These are phyloP conservation scores for Terrapene triunguis DNA, from an alignment of 2,113 vertebrate species.

Conservation along the genomic window DNA sequence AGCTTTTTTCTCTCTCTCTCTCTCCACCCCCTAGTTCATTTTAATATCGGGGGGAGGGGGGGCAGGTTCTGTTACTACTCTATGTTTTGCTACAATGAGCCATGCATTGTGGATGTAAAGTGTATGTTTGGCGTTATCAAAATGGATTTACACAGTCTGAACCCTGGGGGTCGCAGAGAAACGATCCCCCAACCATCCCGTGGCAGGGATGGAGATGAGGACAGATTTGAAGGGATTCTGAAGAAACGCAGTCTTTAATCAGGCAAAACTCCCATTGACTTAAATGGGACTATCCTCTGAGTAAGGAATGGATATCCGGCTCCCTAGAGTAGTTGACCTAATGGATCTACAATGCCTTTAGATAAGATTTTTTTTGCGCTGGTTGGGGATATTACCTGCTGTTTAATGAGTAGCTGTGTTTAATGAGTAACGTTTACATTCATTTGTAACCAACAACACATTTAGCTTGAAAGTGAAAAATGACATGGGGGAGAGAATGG, in stretches of 20 bases:
- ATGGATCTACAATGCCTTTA: accelerated
- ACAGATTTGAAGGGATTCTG: neutral
- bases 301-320: accelerated
- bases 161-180: neutral
- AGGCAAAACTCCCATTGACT: accelerated
- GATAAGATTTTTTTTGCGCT: accelerated
- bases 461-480: accelerated
- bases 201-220: accelerated
- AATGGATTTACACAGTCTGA: neutral
- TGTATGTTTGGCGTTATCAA: neutral
- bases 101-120: neutral
- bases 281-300: accelerated
- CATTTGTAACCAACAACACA: accelerated
- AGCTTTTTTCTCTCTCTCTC: neutral
- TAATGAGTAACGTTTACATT: accelerated
- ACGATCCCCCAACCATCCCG: neutral
- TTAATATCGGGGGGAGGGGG: too few species aligned
- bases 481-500: accelerated
- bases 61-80: too few species aligned
- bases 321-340: accelerated
- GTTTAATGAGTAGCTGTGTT: accelerated
- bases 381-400: accelerated
- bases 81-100: too few species aligned
- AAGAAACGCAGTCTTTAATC: accelerated
- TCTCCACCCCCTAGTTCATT: too few species aligned